Conservation (phyloP, 1,140 invertebrate species). For the Meloidogyne hapla region DNA sequence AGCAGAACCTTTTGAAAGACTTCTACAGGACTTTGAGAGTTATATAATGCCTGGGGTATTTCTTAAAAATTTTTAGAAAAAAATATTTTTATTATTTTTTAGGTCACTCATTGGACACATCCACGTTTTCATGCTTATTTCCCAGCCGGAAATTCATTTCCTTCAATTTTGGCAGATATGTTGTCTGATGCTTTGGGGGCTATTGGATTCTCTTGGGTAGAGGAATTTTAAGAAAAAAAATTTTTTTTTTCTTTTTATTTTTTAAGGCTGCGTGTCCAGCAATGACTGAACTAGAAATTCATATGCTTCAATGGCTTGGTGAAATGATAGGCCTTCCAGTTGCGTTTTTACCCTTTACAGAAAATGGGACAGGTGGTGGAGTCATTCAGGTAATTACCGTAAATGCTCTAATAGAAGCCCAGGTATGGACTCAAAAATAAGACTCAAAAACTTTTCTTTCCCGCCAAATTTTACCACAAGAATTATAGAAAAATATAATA, state of each 20-base stretch:
- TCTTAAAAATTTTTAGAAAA: background rate
- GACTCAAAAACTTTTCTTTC: too few species aligned
- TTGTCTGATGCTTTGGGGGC: conserved; percentile 89
- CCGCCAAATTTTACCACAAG: too few species aligned
- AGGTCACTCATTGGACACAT: conserved; percentile 97
- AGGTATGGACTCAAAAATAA: too few species aligned
- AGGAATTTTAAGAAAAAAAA: conserved; percentile 67
- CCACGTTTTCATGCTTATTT: conserved; percentile 98
- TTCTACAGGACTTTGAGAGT: conserved; percentile 88
- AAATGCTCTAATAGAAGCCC: too few species aligned
- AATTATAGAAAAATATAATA: too few species aligned
- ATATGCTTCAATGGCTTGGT: conserved; percentile 95
- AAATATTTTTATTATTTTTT: conserved; percentile 46
- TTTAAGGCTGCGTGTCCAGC: conserved; percentile 82
- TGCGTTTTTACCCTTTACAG: conserved; percentile 68
- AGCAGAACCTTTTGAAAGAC: conserved; percentile 83
- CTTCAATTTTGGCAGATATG: conserved; percentile 97
- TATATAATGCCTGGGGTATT: conserved; percentile 93
- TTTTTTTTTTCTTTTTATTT: background rate
- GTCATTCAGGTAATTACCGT: conserved; percentile 71
- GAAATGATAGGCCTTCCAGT: conserved; percentile 69
- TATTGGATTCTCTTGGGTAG: conserved; percentile 91
- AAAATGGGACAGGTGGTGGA: conserved; percentile 67
- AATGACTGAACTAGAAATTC: conserved; percentile 92
- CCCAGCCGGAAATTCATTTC: conserved; percentile 92